These are phyloP conservation scores for Morpho helenor DNA, from an alignment of 2,888 invertebrate species.

Conservation along the genomic window DNA sequence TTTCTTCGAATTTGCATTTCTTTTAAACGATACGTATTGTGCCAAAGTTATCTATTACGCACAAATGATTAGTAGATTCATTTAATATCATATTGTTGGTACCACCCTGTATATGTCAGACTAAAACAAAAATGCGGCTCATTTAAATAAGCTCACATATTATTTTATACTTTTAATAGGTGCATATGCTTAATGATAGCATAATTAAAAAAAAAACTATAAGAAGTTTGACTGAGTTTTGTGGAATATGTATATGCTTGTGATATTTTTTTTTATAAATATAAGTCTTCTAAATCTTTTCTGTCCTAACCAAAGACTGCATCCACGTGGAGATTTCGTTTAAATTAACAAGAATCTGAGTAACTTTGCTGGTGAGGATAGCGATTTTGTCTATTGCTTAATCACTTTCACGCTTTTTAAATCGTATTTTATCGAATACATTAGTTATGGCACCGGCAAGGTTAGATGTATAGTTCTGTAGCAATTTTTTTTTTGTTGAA, in stretches of 20 bases:
- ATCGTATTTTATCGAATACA: too few species aligned
- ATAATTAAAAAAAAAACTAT: slow-evolving; percentile 4
- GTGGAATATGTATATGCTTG: slow-evolving; percentile 54
- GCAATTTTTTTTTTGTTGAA: slow-evolving; percentile 48
- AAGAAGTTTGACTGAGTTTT: slow-evolving; percentile 38
- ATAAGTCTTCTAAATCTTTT: slow-evolving; percentile 62
- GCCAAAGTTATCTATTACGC: too few species aligned
- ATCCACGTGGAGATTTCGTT: slow-evolving; percentile 54
- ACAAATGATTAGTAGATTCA: too few species aligned
- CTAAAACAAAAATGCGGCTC: not conserved
- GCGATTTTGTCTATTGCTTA: too few species aligned
- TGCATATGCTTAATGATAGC: slow-evolving; percentile 18
- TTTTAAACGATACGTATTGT: too few species aligned
- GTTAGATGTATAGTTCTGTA: not conserved
- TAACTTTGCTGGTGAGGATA: too few species aligned
- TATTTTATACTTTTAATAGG: slow-evolving; percentile 19
- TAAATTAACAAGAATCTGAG: slow-evolving; percentile 32
- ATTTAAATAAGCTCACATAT: slow-evolving; percentile 13
- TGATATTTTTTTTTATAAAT: slow-evolving; percentile 64
- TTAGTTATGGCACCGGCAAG: slow-evolving; percentile 8
- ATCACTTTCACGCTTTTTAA: too few species aligned
- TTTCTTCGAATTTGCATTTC: too few species aligned
- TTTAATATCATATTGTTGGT: too few species aligned
- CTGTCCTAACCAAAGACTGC: slow-evolving; percentile 77
- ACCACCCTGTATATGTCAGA: too few species aligned